Conservation (phyloP, 2,113 vertebrate species). For the Xerus inauris region DNA sequence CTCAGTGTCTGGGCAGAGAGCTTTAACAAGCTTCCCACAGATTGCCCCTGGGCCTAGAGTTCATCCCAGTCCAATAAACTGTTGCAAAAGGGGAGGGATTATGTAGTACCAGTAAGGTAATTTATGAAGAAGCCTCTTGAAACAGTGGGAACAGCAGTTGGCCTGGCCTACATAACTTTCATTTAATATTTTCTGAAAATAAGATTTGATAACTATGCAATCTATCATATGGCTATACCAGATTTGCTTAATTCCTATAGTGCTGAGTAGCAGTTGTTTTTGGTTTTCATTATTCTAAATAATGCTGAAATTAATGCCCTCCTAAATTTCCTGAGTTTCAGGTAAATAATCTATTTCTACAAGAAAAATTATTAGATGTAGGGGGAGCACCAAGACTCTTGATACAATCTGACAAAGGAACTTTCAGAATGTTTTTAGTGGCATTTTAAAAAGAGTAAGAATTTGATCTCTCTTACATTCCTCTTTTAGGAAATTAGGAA, state of each 20-base stretch:
- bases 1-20: background rate
- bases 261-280: slow-evolving; percentile 8
- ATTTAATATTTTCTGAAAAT: slow-evolving; percentile 12
- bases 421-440: background rate
- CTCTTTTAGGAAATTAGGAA: background rate
- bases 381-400: background rate
- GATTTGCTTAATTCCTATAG: background rate
- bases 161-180: background rate
- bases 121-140: background rate
- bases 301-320: background rate
- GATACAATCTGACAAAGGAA: background rate
- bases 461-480: background rate
- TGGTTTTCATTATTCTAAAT: slow-evolving; percentile 23
- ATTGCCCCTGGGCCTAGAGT: background rate
- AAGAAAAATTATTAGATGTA: background rate
- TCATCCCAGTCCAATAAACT: background rate
- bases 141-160: background rate
- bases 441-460: slow-evolving; percentile 4
- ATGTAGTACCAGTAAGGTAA: background rate
- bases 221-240: background rate
- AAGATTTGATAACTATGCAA: background rate
- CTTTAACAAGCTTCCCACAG: background rate
- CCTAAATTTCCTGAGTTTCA: background rate
- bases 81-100: background rate
- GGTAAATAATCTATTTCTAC: background rate